These are phyloP conservation scores for Monoplex corrugatus DNA, from an alignment of 2,888 invertebrate genomes.

Conservation along the genomic window DNA sequence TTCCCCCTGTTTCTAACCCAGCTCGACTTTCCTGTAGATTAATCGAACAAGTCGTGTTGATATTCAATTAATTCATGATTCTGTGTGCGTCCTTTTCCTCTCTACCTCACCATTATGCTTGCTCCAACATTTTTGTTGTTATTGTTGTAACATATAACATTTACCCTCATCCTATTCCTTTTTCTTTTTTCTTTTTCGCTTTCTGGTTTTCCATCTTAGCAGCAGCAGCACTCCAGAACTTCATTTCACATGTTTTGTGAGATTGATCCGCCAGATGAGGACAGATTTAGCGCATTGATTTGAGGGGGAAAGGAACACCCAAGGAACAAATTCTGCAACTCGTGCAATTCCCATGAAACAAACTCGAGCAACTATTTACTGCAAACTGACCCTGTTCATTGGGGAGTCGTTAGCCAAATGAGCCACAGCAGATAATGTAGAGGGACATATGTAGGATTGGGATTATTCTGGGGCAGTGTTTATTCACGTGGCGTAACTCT, in stretches of 20 bases:
- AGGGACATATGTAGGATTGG: conserved; percentile 19
- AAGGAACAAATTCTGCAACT: conserved; percentile 10
- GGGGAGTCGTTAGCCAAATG: conserved; percentile 40
- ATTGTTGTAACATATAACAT: neutral
- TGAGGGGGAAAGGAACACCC: neutral
- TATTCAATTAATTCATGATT: neutral
- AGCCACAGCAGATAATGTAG: neutral
- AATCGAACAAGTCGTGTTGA: neutral
- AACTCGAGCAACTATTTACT: neutral
- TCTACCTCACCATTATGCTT: neutral
- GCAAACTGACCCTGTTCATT: neutral
- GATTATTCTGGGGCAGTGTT: neutral
- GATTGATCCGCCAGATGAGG: conserved; percentile 26
- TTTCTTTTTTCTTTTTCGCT: too few species aligned
- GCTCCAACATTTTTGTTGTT: neutral
- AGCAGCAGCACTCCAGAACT: neutral
- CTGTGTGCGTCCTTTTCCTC: neutral
- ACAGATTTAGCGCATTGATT: conserved; percentile 40
- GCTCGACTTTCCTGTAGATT: neutral
- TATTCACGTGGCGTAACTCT: neutral
- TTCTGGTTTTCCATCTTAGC: neutral
- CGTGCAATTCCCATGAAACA: too few species aligned
- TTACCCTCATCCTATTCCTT: too few species aligned
- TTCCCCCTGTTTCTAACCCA: neutral
- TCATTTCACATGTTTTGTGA: conserved; percentile 36